phyloP scores from a whole-genome alignment of 1,140 invertebrate genomes.

The Trichonephila clavata region DNA sequence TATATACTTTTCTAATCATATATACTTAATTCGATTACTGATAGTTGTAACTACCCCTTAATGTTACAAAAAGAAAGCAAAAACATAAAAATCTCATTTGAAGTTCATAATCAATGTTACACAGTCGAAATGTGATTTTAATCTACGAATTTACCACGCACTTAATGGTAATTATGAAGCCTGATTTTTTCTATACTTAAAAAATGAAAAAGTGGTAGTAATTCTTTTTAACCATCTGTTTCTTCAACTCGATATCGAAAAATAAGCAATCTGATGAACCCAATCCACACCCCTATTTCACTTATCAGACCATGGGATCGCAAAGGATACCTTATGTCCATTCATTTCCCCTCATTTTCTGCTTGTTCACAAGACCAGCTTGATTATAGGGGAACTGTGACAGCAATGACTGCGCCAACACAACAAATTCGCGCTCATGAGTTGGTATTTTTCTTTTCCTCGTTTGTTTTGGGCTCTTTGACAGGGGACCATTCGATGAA shows the following conservation, averaged over 20 bases:
- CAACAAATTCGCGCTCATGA: slow-evolving; percentile 22
- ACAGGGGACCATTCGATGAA: slow-evolving; percentile 26
- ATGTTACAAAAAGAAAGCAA: no score
- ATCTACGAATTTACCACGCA: no score
- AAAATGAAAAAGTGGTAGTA: neutral
- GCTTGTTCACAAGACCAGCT: neutral
- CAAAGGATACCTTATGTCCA: neutral
- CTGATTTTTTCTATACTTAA: neutral
- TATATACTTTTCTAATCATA: no score
- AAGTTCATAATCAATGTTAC: no score
- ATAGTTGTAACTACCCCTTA: no score
- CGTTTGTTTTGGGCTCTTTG: slow-evolving; percentile 31
- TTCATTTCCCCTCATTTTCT: neutral
- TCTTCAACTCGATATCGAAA: neutral
- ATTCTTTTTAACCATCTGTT: neutral
- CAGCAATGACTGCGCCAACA: neutral
- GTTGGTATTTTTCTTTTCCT: neutral
- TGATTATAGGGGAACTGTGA: slow-evolving; percentile 23
- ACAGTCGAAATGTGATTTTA: no score
- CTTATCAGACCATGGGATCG: neutral
- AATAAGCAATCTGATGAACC: neutral
- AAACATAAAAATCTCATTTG: no score
- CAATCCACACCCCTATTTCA: neutral
- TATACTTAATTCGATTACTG: no score
- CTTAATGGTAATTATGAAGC: no score